Base-by-base conservation (phyloP, 1,140 invertebrate genomes). In the Heliothis virescens region DNA sequence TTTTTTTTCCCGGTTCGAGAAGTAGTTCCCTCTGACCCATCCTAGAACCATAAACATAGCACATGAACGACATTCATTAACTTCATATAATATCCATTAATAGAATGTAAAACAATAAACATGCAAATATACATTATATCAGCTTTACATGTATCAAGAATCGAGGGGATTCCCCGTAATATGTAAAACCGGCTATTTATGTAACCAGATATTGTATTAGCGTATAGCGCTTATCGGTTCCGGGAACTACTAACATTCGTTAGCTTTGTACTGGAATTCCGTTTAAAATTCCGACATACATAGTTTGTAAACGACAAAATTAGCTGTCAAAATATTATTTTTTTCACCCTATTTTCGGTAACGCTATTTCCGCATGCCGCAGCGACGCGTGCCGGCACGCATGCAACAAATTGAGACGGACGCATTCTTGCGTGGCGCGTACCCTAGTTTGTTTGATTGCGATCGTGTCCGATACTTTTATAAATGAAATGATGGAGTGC, bases 351-450 rank as follows among this genome's bases (percentile, higher is more conserved):
- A 71, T 71, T 71, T 71, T 71, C 47, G 67, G 48, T 26, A 29
- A 71, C 18, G 26, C 52, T 29, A 21, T 72, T 72, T 72, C 69
- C 69, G 69, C 69, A 57, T 72, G 29, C 69, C 69, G 12, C 52
- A 18, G n/a, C 69, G 52, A 72, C 69, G 34, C 48, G 67, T 69
- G 65, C 21, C 7, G 9, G 57, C 41, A 75, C 72, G 72, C 73
- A 53, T 63, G 55, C 73, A 52, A 59, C 41, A 62, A 18, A 60
- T 60, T 74, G 16, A 63, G 5, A 60, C 47, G 59, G 73, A 48
- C 73, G 73, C 73, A 63, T 76, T 76, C 73, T 76, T 63, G 73
- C 73, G 73, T 76, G 73, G 47, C 29, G 60, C 47, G 29, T 48
- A 74, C 47, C 73, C 73, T 52, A 63, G 47, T 76, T 76, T 26